Percentiles rank a stretch among this genome's conserved stretches.
Conservation (phyloP, 1,140 invertebrate species). For the Neuroterus valhalla region DNA sequence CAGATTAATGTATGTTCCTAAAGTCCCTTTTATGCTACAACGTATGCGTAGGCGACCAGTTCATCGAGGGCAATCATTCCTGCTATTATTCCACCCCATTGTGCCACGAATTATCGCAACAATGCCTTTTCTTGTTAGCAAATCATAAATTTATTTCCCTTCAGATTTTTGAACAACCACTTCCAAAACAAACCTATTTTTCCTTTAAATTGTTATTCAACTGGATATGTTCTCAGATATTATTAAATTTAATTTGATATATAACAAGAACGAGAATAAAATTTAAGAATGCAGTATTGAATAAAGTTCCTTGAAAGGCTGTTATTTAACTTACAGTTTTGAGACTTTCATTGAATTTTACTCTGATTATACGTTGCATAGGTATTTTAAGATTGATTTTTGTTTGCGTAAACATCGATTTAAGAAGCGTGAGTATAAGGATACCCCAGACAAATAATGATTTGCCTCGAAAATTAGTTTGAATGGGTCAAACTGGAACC, state of each 20-base stretch:
- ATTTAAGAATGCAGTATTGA: no score
- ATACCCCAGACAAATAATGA: background rate
- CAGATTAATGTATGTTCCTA: slow-evolving; percentile 24
- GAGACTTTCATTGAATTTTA: background rate
- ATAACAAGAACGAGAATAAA: no score
- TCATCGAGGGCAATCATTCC: slow-evolving; percentile 4
- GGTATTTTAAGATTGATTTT: background rate
- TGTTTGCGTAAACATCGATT: background rate
- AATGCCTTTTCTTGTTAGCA: slow-evolving; percentile 4
- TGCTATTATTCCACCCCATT: slow-evolving; percentile 18
- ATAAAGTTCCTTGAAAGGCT: no score
- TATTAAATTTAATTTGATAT: no score
- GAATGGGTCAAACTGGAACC: background rate
- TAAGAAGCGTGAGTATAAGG: background rate
- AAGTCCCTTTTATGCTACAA: slow-evolving; percentile 16
- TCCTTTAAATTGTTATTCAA: no score
- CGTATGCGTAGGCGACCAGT: slow-evolving; percentile 23
- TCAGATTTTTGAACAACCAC: background rate
- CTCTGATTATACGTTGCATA: background rate
- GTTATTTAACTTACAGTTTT: background rate
- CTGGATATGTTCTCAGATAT: no score
- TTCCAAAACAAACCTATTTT: no score
- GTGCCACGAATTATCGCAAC: slow-evolving; percentile 11
- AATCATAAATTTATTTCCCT: background rate
- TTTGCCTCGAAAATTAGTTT: slow-evolving; percentile 8